A percentile compares a stretch with the other conserved stretches of the same genome.
Conservation (phyloP, 1,140 invertebrate species). For the Trichonephila clavata region DNA sequence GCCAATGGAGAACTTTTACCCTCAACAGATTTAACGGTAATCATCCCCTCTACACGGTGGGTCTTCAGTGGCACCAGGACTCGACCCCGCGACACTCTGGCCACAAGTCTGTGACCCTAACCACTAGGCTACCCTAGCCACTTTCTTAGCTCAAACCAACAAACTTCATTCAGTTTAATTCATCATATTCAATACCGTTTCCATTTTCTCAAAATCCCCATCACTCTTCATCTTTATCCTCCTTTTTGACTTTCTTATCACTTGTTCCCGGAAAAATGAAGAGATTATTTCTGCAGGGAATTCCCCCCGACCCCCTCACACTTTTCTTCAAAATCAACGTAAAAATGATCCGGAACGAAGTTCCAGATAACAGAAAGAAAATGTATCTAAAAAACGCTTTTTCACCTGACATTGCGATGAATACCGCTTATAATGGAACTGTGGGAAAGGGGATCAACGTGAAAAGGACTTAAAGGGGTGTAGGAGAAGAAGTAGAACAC, state of each 20-base stretch:
- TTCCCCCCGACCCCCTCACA: neutral
- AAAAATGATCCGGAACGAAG: neutral
- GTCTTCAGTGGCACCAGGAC: too few relatives aligned
- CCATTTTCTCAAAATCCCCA: too few relatives aligned
- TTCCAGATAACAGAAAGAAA: neutral
- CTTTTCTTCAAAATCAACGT: neutral
- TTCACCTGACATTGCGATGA: neutral
- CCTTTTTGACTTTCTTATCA: neutral
- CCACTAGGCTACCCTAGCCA: too few relatives aligned
- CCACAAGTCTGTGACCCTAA: too few relatives aligned
- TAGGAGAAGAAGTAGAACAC: neutral
- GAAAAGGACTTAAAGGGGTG: neutral
- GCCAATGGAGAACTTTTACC: too few relatives aligned
- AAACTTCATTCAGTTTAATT: neutral
- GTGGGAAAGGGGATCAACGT: neutral
- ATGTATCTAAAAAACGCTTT: neutral
- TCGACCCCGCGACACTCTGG: too few relatives aligned
- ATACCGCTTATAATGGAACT: conserved; percentile 9
- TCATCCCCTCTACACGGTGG: too few relatives aligned
- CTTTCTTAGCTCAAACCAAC: too few relatives aligned
- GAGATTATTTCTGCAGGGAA: neutral
- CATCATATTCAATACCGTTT: too few relatives aligned
- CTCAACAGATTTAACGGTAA: too few relatives aligned
- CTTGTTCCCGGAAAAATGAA: neutral
- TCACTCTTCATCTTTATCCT: neutral